These are phyloP conservation scores for Plebejus melissa DNA, from an alignment of 2,888 invertebrate species.

Conservation along the genomic window DNA sequence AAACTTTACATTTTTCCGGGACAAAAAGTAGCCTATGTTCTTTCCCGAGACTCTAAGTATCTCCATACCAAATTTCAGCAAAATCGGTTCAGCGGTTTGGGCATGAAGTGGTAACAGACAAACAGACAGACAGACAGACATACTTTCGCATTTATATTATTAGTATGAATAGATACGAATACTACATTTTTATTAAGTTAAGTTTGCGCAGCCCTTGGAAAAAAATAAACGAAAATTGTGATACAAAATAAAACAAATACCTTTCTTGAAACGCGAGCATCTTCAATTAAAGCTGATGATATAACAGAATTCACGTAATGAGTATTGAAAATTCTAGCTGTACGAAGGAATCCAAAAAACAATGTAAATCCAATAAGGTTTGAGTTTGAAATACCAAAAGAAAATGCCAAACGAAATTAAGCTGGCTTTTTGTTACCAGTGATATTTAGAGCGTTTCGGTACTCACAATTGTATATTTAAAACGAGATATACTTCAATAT, in stretches of 20 bases:
- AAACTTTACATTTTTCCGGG: too few relatives aligned
- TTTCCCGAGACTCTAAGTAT: too few relatives aligned
- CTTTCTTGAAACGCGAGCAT: background rate
- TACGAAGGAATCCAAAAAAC: conserved; percentile 24
- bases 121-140: too few relatives aligned
- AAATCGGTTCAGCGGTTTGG: too few relatives aligned
- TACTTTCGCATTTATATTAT: too few relatives aligned
- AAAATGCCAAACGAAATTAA: conserved; percentile 23
- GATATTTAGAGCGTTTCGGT: conserved; percentile 19
- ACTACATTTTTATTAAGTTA: too few relatives aligned
- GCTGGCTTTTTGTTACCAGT: conserved; percentile 17
- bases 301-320: conserved; percentile 25
- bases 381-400: conserved; percentile 25
- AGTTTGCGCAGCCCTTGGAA: background rate
- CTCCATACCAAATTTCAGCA: too few relatives aligned
- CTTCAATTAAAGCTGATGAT: conserved; percentile 20
- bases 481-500: background rate
- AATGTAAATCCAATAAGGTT: conserved; percentile 23
- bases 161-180: too few relatives aligned
- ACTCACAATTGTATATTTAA: conserved; percentile 10
- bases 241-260: background rate
- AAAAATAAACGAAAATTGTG: background rate
- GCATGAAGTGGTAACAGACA: too few relatives aligned
- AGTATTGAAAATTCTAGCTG: conserved; percentile 27
- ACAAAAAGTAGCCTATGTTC: too few relatives aligned